phyloP scores from a whole-genome alignment of 2,888 invertebrate species.

The Rhodophaea formosa region DNA sequence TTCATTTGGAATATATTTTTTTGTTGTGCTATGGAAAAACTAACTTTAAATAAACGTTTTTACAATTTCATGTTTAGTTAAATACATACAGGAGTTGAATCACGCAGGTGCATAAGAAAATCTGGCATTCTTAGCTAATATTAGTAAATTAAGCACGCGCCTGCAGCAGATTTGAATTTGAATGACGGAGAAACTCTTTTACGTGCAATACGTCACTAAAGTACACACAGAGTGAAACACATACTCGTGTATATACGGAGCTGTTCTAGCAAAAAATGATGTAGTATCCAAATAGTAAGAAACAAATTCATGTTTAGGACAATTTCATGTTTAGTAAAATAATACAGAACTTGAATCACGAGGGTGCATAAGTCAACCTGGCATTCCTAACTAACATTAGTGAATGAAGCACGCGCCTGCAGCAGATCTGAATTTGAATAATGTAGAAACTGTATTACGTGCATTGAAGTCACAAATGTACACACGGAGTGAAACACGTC shows the following conservation, averaged over 20 bases:
- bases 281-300: too few relatives aligned
- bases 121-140: too few relatives aligned
- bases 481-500: constrained; percentile 5
- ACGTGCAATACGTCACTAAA: constrained; percentile 8
- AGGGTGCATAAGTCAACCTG: too few relatives aligned
- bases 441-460: constrained; percentile 17
- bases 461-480: constrained; percentile 9
- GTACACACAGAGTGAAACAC: constrained; percentile 6
- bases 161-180: constrained; percentile 26
- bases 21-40: too few relatives aligned
- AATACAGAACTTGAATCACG: neutral
- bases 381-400: constrained; percentile 24
- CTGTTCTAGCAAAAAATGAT: too few relatives aligned
- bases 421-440: constrained; percentile 29
- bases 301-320: too few relatives aligned
- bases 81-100: neutral
- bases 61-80: too few relatives aligned
- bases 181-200: constrained; percentile 21
- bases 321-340: too few relatives aligned
- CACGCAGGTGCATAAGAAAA: too few relatives aligned
- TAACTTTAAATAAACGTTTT: too few relatives aligned
- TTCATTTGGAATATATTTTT: too few relatives aligned
- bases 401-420: constrained; percentile 21
- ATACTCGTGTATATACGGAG: neutral
- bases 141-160: constrained; percentile 22